Evolutionary conservation across 2,888 invertebrate genomes (phyloP), one percentile per base, ranked within the genome.

Genomic region (Cataglyphis cursor): DNA sequence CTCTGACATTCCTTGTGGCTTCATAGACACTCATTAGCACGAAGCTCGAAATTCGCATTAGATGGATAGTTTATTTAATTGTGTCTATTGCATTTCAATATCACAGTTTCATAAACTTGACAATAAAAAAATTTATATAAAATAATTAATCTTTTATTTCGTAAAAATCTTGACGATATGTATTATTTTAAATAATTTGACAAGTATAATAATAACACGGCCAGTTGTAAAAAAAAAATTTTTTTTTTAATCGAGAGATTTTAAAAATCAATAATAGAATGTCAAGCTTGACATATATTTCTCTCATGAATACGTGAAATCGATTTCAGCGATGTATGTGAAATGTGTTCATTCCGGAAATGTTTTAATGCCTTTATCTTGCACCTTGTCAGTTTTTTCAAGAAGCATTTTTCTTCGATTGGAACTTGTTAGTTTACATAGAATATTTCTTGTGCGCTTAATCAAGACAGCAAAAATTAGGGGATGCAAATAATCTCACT

Each of bases 1-100:
- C 12, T 65, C 31, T 57, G 66, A 66, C 78, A 51, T 62, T 21
- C 6, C 12, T 48, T 28, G 81, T 18, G 41, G 18, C 41, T 72
- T 72, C 10, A 41, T 31, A 31, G 48, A 24, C 8, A 0, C 10
- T 35, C n/a, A 38, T 10, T 9, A 62, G n/a, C 15, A 28, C 3
- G n/a, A 44, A 74, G 41, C 41, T 73, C 6, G 8, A 31, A 31
- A 31, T 74, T 44, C 24, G 12, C 38, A 41, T 21, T 24, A n/a
- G 15, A 6, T 8, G 12, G 15, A n/a, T n/a, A 6, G 18, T 57
- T 18, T 15, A 38, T 18, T 72, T 57, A 72, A 38, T 59, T 35
- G 10, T 57, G 6, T 15, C 31, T 35, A 12, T 28, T 73, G 15
- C 15, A 18, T 1, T 10, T 74, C 24, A 24, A 18, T 1, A 6